Base-by-base conservation (phyloP, 1,140 invertebrate species). In the Aradophagus sp. region DNA sequence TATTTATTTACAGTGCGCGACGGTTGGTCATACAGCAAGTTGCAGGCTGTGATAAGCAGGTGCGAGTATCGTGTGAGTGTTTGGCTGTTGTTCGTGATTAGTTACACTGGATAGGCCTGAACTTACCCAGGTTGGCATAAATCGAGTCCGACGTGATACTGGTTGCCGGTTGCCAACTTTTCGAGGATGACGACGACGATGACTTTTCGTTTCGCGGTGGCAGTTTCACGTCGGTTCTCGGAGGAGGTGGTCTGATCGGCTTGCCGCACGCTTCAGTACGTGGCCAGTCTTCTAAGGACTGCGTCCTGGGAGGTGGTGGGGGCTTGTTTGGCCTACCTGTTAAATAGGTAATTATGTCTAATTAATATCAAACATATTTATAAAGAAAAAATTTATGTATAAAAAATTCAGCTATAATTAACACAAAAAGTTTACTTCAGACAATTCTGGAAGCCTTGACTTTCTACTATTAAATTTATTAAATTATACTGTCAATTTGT, bases 81-180 rank as follows among this genome's bases (percentile, higher is more conserved):
- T 79, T 82, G 80, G 81, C 82, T 82, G 77, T 83, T 63, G 66
- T 61, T 73, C 50, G 59, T 71, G 66, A 82, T 85, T 81, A 86
- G 80, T 86, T 86, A 79, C 83, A 85, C 79, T 86, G 84, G 73
- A 86, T 85, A 63, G 84, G 82, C 75, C 83, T 79, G 67, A 83
- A 86, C 87, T 88, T 87, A 89, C 90, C 92, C 84, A 93, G 88
- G 87, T 93, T 93, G 47, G 92, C 91, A 81, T 93, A 93, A 79
- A 93, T 91, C 74, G 89, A 92, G 80, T 91, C 89, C 44, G 88
- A 86, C 23, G 83, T 85, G n/a, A 86, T 82, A 84, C 65, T 67
- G 41, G 35, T 82, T 1, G 84, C 61, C 62, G 88, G 86, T 41
- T 81, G 77, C 80, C 80, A 82, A 42, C 35, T 72, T 31, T 83